These are phyloP conservation scores for Neogale vison DNA, from an alignment of 2,113 vertebrate species.

Conservation along the genomic window DNA sequence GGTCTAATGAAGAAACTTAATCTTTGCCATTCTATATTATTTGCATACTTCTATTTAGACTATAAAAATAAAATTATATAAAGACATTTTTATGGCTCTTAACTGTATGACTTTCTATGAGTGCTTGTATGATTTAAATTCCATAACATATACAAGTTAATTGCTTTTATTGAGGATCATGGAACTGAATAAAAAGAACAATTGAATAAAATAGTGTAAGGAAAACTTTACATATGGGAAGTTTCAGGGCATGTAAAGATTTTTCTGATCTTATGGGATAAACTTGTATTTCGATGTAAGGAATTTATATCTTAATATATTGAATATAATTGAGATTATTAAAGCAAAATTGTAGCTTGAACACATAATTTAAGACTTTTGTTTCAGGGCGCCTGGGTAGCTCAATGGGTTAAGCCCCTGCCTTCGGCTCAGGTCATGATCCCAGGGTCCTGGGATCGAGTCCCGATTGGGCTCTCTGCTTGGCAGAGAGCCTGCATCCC, in stretches of 20 bases:
- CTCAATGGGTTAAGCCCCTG: too few relatives aligned
- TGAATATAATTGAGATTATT: neutral
- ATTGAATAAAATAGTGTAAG: neutral
- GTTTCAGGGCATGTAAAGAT: neutral
- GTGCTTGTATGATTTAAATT: constrained; percentile 29
- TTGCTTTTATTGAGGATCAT: constrained; percentile 35
- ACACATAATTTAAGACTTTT: neutral
- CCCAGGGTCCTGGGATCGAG: too few relatives aligned
- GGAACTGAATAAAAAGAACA: constrained; percentile 8
- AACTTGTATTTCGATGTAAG: neutral
- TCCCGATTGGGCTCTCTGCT: too few relatives aligned
- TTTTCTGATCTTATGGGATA: neutral
- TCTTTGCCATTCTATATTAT: constrained; percentile 25
- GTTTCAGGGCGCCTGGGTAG: neutral
- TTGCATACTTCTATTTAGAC: neutral
- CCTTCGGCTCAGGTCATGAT: too few relatives aligned
- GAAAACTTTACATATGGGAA: neutral
- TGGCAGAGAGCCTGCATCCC: too few relatives aligned
- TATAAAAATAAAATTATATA: constrained; percentile 35
- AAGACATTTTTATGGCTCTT: neutral
- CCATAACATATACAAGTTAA: neutral
- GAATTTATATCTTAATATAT: neutral
- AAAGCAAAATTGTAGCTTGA: neutral
- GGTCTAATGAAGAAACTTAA: constrained; percentile 37
- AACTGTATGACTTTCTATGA: neutral